Percentiles rank a stretch among this genome's conserved stretches.
Conservation (phyloP, 2,113 vertebrate species). For the Mellivora capensis region DNA sequence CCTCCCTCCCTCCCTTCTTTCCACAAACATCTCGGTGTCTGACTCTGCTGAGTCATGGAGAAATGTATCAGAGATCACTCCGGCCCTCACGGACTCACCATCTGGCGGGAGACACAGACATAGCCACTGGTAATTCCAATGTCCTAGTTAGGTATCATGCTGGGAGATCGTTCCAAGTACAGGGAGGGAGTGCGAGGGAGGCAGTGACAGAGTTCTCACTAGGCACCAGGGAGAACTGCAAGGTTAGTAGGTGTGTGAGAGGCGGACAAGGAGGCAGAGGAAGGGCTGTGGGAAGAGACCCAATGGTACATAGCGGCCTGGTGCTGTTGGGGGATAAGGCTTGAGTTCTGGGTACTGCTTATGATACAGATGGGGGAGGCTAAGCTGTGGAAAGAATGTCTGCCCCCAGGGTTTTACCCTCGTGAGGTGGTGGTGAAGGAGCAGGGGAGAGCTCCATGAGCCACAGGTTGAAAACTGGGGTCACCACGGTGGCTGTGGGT, state of each 20-base stretch:
- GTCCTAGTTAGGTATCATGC: background rate
- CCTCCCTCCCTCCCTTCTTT: accelerated
- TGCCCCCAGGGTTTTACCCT: background rate
- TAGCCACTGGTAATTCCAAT: background rate
- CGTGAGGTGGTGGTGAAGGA: background rate
- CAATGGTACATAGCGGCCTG: background rate
- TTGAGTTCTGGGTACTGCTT: background rate
- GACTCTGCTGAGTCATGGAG: background rate
- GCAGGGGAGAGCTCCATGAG: background rate
- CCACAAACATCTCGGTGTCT: background rate
- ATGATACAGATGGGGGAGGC: background rate
- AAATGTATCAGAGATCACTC: background rate
- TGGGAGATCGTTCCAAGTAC: background rate
- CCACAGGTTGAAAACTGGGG: background rate
- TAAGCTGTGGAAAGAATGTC: background rate
- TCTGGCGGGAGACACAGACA: background rate
- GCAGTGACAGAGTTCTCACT: background rate
- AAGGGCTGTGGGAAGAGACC: background rate
- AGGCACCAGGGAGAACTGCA: background rate
- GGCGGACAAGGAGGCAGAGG: background rate
- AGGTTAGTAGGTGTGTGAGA: background rate
- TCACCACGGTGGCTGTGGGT: background rate
- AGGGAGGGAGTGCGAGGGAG: background rate
- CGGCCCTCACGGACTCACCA: background rate
- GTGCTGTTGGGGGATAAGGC: background rate